Evolutionary conservation across 2,113 vertebrate genomes (phyloP).

Genomic region (Apodemus sylvaticus): DNA sequence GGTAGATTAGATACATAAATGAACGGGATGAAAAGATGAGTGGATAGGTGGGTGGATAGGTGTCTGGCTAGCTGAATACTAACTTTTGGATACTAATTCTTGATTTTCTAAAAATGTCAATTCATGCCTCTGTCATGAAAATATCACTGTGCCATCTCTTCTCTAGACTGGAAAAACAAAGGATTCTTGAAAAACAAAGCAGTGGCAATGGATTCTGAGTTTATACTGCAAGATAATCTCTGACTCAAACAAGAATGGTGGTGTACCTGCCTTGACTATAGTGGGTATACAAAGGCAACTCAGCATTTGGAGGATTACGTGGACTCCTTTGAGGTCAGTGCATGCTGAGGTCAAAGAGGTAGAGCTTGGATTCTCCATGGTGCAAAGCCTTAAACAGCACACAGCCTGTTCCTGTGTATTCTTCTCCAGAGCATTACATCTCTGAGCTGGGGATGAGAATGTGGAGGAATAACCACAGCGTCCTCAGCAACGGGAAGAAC

Average conservation of each 20-base stretch:
- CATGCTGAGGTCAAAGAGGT: not conserved
- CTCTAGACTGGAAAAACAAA: not conserved
- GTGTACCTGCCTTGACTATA: not conserved
- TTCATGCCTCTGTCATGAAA: not conserved
- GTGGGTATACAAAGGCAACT: not conserved
- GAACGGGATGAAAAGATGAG: too few species aligned
- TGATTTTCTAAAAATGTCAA: not conserved
- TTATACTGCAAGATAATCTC: not conserved
- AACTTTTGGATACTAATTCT: not conserved
- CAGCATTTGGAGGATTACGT: not conserved
- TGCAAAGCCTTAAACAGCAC: not conserved
- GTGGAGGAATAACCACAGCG: rapidly evolving
- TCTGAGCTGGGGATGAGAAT: not conserved
- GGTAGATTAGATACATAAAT: not conserved
- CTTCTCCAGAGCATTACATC: not conserved
- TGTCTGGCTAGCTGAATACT: not conserved
- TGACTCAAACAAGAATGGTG: not conserved
- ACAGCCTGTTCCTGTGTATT: not conserved
- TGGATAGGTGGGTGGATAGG: not conserved
- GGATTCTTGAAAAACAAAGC: too few species aligned
- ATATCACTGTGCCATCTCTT: not conserved
- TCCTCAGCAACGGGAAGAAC: not conserved
- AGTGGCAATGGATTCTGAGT: not conserved
- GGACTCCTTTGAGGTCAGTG: not conserved
- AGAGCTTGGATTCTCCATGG: not conserved